Conservation (phyloP, 1,140 invertebrate genomes). For the Trypoxylus dichotomus region DNA sequence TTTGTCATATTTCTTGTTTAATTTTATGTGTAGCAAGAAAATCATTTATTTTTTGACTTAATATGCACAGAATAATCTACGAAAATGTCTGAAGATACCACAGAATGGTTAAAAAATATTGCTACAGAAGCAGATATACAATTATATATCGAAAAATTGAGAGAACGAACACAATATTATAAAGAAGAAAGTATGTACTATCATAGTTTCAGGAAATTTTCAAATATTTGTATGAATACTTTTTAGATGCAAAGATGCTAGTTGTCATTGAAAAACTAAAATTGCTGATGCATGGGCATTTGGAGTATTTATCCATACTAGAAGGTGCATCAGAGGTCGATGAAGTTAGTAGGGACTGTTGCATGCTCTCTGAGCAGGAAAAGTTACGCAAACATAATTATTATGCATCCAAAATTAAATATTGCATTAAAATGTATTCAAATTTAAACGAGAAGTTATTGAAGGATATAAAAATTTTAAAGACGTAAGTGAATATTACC, state of each 20-base stretch:
- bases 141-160: conserved; percentile 31
- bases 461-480: conserved; percentile 36
- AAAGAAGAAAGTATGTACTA: conserved; percentile 42
- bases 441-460: conserved; percentile 40
- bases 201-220: neutral
- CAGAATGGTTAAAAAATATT: neutral
- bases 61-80: neutral
- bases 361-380: conserved; percentile 35
- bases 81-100: conserved; percentile 7
- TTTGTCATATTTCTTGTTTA: conserved; percentile 8
- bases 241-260: conserved; percentile 37
- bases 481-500: conserved; percentile 35
- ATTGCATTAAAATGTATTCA: conserved; percentile 41
- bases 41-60: neutral
- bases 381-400: conserved; percentile 38
- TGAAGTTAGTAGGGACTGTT: conserved; percentile 17
- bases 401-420: conserved; percentile 41
- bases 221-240: neutral
- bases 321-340: neutral
- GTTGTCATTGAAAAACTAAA: conserved; percentile 37
- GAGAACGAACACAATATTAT: conserved; percentile 37
- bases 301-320: neutral
- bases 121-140: neutral
- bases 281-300: conserved; percentile 29
- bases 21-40: neutral